A percentile compares a stretch with the other conserved stretches of the same genome.
These are phyloP conservation scores for Orientallactaga bullata DNA, from an alignment of 2,113 vertebrate genomes.

Conservation along the genomic window DNA sequence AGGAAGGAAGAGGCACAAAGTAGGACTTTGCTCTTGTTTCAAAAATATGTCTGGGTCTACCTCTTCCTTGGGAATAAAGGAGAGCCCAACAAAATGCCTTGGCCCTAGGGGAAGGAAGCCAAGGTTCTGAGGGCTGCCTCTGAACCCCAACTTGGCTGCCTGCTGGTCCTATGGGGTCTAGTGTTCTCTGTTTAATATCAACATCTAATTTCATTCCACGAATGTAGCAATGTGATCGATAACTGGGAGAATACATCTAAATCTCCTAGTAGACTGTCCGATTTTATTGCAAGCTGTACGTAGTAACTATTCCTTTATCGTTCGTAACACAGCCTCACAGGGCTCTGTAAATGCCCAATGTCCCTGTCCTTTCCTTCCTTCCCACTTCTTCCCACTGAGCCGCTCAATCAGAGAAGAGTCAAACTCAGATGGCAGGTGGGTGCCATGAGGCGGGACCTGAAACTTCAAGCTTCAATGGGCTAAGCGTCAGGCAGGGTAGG, in stretches of 20 bases:
- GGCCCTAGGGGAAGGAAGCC: background rate
- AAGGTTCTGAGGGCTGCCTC: no score
- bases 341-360: background rate
- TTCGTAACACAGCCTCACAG: background rate
- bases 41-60: background rate
- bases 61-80: background rate
- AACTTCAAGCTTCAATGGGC: background rate
- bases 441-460: background rate
- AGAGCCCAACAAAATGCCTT: no score
- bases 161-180: background rate
- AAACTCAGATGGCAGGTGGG: background rate
- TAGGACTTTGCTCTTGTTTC: background rate
- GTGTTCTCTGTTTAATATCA: background rate
- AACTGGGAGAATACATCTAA: background rate
- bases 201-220: background rate
- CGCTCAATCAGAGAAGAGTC: background rate
- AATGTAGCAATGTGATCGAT: background rate
- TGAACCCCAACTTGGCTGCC: background rate
- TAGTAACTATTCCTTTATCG: background rate
- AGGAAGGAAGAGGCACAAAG: background rate
- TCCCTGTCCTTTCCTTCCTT: background rate
- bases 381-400: background rate
- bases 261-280: background rate
- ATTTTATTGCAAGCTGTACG: background rate
- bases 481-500: background rate